Evolutionary conservation across 2,113 vertebrate genomes (phyloP).

Genomic region (Melanerpes aurifrons): DNA sequence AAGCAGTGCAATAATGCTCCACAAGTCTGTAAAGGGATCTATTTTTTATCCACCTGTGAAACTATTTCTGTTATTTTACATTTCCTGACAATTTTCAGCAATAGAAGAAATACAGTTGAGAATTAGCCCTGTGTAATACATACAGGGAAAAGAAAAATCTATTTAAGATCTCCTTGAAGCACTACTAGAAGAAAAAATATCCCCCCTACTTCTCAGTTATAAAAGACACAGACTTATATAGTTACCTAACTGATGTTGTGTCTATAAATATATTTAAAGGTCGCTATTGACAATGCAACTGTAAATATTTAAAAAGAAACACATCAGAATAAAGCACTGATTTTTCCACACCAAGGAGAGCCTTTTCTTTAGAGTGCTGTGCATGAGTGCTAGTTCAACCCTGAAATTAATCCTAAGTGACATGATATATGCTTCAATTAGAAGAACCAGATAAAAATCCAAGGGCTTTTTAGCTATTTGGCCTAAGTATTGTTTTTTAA

Average conservation of each 20-base stretch:
- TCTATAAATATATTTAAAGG: background rate
- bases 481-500: background rate
- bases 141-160: background rate
- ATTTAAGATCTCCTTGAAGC: background rate
- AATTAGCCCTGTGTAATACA: background rate
- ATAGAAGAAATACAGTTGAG: background rate
- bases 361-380: background rate
- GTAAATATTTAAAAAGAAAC: conserved; percentile 4
- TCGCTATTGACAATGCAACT: background rate
- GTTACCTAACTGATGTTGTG: background rate
- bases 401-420: background rate
- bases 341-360: background rate
- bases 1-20: background rate
- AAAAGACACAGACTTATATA: background rate
- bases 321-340: background rate
- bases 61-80: background rate
- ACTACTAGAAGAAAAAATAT: background rate
- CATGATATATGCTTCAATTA: background rate
- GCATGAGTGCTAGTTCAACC: background rate
- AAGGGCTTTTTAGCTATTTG: background rate
- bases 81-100: background rate
- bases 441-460: background rate
- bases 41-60: background rate
- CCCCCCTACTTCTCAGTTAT: background rate
- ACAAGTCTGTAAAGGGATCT: background rate